These are phyloP conservation scores for Choloepus didactylus DNA, from an alignment of 2,797 vertebrate species.

Conservation along the genomic window DNA sequence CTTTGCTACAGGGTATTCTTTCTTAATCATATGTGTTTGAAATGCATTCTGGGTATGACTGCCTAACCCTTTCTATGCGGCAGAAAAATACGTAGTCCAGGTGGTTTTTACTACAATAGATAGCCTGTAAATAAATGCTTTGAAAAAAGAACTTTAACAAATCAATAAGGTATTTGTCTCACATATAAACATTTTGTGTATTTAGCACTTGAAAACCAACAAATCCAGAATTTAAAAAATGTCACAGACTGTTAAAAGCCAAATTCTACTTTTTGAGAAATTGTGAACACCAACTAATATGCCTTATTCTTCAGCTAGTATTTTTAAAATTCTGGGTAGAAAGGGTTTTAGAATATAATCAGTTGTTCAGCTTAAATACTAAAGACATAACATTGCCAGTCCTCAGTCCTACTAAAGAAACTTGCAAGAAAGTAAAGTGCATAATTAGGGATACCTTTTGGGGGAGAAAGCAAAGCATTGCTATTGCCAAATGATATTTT, in stretches of 20 bases:
- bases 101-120: constrained; percentile 48
- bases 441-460: constrained; percentile 39
- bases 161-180: constrained; percentile 42
- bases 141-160: constrained; percentile 42
- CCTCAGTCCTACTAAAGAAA: constrained; percentile 63
- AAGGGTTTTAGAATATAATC: constrained; percentile 54
- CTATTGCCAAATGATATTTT: constrained; percentile 80
- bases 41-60: constrained; percentile 7
- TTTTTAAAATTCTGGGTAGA: constrained; percentile 65
- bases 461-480: constrained; percentile 30
- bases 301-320: constrained; percentile 79
- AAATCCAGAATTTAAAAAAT: constrained; percentile 62
- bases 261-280: constrained; percentile 59
- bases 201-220: constrained; percentile 71
- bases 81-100: not conserved
- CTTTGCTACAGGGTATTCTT: not conserved
- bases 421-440: constrained; percentile 41
- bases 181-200: constrained; percentile 21
- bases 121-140: constrained; percentile 69
- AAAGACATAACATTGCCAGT: constrained; percentile 14
- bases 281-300: constrained; percentile 68
- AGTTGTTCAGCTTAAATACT: constrained; percentile 55
- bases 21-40: constrained; percentile 36
- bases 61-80: not conserved
- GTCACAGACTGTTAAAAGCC: constrained; percentile 79